Evolutionary conservation across 2,888 invertebrate species (phyloP).

Genomic region (Mamestra brassicae): DNA sequence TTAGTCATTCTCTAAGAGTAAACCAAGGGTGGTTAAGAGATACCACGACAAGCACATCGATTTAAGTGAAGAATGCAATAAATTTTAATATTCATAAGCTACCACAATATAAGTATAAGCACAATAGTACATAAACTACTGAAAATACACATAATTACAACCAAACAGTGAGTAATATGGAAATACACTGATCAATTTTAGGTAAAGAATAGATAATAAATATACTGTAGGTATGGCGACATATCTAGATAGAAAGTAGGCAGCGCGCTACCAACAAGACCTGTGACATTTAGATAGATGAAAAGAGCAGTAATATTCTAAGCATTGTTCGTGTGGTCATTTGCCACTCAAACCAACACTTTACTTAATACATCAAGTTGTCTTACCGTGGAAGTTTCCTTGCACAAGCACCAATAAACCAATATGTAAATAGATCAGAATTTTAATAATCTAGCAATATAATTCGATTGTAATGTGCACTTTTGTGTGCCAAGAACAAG

Average conservation of each 20-base stretch:
- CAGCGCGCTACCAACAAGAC: neutral
- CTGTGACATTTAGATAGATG: neutral
- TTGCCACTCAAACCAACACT: conserved; percentile 21
- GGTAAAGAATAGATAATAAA: neutral
- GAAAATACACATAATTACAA: no score
- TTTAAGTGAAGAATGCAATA: no score
- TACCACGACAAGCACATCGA: no score
- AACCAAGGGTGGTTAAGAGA: no score
- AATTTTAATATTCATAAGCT: no score
- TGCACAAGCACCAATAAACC: conserved; percentile 16
- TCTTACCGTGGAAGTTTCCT: conserved; percentile 1
- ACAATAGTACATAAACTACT: no score
- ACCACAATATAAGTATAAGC: no score
- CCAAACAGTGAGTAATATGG: neutral
- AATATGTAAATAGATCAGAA: conserved; percentile 23
- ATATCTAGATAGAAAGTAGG: no score
- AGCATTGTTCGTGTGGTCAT: neutral
- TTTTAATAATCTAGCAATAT: conserved; percentile 41
- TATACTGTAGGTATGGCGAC: no score
- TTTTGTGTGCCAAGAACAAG: conserved; percentile 35
- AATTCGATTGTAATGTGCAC: conserved; percentile 25
- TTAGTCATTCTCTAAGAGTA: no score
- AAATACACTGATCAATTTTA: neutral
- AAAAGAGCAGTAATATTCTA: conserved; percentile 10
- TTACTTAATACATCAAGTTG: neutral